Base-by-base conservation (phyloP, 2,888 invertebrate species). In the Idaea dimidiata region DNA sequence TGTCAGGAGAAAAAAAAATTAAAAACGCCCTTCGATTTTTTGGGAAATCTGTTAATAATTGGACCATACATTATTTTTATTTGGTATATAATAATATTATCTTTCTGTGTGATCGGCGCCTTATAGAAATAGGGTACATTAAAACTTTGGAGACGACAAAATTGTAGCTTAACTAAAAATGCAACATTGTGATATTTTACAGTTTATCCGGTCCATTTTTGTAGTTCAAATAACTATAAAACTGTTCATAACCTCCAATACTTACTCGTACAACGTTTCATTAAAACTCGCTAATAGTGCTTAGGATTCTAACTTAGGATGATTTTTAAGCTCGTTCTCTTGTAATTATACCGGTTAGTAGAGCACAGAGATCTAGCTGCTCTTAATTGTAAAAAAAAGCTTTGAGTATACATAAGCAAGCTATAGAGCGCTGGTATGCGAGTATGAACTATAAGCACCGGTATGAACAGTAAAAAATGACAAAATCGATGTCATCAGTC, bases 141-240 rank as follows among this genome's bases (percentile, higher is more conserved):
- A 76, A 75, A 87, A 87, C 84, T 86, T 86, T 82, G 73, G 75
- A 80, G 80, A 84, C 84, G 86, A 85, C 83, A 86, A 87, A 87
- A 86, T 87, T 87, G 87, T 87, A 82, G 79, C 73, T 72, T 70
- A 75, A 67, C 24, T 24, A 67, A 69, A 69, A 67, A 74, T 72
- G 69, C 71, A 66, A 69, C 69, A 72, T 72, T 73, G 66, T 70
- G 62, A 43, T 43, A 43, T 8, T 14, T 8, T 43, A 43, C 8
- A 43, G 10, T 14, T 43, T 43, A 24, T 43, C 8, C 43, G 6
- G 43, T 43, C 0, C 3, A 43, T 43, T 43, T 43, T 43, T 43
- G 6, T 8, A 14, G 43, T 43, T 43, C 3, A 43, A 43, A 10
- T 43, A 8, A 43, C 8, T 14, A 43, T 43, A 14, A 43, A 43